Percentiles rank a stretch among this genome's conserved stretches.
phyloP scores from a whole-genome alignment of 2,113 vertebrate species.

The Papio anubis region DNA sequence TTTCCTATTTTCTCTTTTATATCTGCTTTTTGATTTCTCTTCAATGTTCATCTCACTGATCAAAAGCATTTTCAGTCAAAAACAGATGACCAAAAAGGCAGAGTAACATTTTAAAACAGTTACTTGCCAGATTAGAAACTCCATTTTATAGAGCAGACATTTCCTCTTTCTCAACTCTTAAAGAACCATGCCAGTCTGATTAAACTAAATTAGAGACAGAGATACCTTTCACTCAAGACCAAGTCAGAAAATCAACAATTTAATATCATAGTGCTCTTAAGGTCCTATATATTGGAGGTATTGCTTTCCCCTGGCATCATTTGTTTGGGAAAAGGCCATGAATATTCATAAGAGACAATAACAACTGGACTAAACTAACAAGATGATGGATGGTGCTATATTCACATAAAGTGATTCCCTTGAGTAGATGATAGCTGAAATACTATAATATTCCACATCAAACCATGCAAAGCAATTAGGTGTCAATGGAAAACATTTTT shows the following conservation, averaged over 20 bases:
- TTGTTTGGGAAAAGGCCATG: neutral
- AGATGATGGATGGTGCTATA: neutral
- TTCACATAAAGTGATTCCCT: neutral
- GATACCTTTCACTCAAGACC: neutral
- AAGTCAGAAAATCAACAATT: neutral
- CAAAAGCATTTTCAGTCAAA: neutral
- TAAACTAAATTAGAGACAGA: neutral
- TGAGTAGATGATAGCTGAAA: neutral
- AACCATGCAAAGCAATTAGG: neutral
- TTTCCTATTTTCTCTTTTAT: neutral
- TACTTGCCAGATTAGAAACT: neutral
- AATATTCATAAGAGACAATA: neutral
- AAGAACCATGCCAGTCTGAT: neutral
- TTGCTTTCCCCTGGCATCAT: neutral
- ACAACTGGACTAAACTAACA: neutral
- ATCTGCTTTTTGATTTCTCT: neutral
- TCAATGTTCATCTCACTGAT: neutral
- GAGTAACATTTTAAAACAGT: neutral
- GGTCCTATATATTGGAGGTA: neutral
- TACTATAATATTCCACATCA: neutral
- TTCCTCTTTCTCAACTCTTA: neutral
- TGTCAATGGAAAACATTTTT: slow-evolving; percentile 9
- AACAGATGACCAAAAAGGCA: neutral
- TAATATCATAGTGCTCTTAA: neutral
- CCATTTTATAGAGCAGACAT: neutral